Percentiles rank a stretch among this genome's conserved stretches.
phyloP scores from a whole-genome alignment of 1,140 invertebrate species.

The Bombus superbus region DNA sequence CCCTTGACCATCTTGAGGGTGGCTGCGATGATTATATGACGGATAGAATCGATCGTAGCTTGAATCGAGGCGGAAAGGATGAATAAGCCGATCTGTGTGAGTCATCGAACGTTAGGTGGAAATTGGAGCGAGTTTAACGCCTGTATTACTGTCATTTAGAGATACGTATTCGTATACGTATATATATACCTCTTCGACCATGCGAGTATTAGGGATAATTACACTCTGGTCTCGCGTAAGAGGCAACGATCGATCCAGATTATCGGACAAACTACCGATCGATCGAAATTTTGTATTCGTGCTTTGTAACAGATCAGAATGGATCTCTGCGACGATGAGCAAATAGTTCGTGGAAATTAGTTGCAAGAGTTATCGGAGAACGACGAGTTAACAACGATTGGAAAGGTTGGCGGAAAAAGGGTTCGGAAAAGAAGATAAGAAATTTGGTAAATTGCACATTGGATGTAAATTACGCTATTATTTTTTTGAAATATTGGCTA shows the following conservation, averaged over 20 bases:
- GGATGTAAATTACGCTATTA: too few species aligned
- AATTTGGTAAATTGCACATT: too few species aligned
- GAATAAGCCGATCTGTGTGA: constrained; percentile 18
- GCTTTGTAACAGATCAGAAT: too few species aligned
- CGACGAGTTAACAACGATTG: too few species aligned
- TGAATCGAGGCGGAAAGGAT: constrained; percentile 3
- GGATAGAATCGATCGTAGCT: constrained; percentile 21
- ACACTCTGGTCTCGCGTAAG: not conserved
- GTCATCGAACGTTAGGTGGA: constrained; percentile 5
- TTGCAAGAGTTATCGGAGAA: fast-evolving
- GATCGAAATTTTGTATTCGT: too few species aligned
- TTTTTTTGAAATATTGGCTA: too few species aligned
- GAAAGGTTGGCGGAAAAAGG: too few species aligned
- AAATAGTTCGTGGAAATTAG: too few species aligned
- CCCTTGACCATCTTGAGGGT: constrained; percentile 26
- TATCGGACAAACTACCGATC: too few species aligned
- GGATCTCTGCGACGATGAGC: too few species aligned
- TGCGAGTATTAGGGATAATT: not conserved
- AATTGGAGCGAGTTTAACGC: not conserved
- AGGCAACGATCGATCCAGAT: not conserved
- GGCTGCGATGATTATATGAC: constrained; percentile 22
- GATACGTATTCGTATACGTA: not conserved
- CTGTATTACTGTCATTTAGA: not conserved
- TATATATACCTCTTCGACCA: too few species aligned
- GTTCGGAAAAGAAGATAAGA: too few species aligned